These are phyloP conservation scores for Scyliorhinus canicula DNA, from an alignment of 2,797 vertebrate genomes.

Conservation along the genomic window DNA sequence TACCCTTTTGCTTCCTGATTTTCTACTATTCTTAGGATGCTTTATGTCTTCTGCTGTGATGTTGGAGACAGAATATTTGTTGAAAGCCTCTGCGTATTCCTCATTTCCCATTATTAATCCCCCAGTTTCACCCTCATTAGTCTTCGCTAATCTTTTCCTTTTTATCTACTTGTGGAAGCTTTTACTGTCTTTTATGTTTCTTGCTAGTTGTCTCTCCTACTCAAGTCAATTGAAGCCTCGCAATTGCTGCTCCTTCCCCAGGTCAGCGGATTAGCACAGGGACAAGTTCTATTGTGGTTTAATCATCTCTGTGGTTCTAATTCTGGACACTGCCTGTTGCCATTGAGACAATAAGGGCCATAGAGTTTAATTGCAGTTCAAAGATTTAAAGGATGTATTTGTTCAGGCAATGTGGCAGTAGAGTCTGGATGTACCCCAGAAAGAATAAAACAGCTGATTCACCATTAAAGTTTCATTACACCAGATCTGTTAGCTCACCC, in stretches of 20 bases:
- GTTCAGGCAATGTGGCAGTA: background rate
- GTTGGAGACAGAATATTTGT: no score
- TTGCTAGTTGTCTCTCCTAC: background rate
- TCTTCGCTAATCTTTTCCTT: background rate
- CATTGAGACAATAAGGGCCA: background rate
- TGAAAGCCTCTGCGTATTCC: no score
- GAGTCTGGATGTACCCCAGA: background rate
- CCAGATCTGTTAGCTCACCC: background rate
- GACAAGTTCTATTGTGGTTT: background rate
- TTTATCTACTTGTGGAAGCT: background rate
- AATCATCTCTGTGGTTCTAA: background rate
- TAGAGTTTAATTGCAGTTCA: background rate
- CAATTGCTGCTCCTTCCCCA: background rate
- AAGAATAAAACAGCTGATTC: background rate
- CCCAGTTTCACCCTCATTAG: no score
- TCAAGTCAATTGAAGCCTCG: background rate
- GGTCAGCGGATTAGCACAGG: background rate
- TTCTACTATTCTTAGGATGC: no score
- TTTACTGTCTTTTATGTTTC: background rate
- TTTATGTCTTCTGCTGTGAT: no score
- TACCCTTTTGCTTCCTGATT: no score
- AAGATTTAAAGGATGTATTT: background rate
- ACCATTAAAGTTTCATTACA: background rate
- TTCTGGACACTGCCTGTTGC: background rate
- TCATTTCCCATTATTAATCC: no score